These are phyloP conservation scores for Tetramorium parvispinum DNA, from an alignment of 1,140 invertebrate genomes.

Conservation along the genomic window DNA sequence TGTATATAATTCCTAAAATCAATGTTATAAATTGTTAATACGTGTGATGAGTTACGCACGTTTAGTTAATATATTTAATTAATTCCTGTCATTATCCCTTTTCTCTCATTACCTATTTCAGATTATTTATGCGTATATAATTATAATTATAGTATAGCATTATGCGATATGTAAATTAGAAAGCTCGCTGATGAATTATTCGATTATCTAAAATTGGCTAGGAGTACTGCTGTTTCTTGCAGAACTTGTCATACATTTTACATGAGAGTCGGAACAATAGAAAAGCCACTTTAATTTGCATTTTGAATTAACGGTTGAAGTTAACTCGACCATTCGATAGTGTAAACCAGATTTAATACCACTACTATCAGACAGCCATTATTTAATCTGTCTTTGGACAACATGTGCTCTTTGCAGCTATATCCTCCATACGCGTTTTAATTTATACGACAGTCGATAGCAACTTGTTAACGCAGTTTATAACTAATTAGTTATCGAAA, in stretches of 20 bases:
- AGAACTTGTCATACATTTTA: conserved; percentile 26
- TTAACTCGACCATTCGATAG: not conserved
- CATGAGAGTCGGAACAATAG: conserved; percentile 2
- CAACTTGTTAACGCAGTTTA: not conserved
- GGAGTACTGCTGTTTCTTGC: conserved; percentile 20
- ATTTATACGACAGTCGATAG: not conserved
- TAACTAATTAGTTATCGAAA: not conserved
- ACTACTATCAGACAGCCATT: not conserved
- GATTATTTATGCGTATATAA: conserved; percentile 17
- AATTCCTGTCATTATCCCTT: not conserved
- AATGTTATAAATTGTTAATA: conserved; percentile 14
- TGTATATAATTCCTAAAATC: not conserved
- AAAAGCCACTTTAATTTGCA: conserved; percentile 45
- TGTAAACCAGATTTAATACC: conserved; percentile 29
- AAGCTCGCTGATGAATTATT: not conserved
- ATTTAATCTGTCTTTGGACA: conserved; percentile 11
- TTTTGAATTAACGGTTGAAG: conserved; percentile 29
- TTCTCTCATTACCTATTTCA: conserved; percentile 12
- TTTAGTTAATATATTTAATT: conserved; percentile 1
- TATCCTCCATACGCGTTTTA: not conserved
- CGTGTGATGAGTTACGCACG: not conserved
- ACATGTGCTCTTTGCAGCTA: conserved; percentile 3
- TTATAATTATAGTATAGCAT: not conserved
- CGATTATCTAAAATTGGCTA: conserved; percentile 24
- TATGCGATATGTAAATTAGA: conserved; percentile 21